Evolutionary conservation across 2,888 invertebrate genomes (phyloP).

Genomic region (Anagyrus pseudococci): DNA sequence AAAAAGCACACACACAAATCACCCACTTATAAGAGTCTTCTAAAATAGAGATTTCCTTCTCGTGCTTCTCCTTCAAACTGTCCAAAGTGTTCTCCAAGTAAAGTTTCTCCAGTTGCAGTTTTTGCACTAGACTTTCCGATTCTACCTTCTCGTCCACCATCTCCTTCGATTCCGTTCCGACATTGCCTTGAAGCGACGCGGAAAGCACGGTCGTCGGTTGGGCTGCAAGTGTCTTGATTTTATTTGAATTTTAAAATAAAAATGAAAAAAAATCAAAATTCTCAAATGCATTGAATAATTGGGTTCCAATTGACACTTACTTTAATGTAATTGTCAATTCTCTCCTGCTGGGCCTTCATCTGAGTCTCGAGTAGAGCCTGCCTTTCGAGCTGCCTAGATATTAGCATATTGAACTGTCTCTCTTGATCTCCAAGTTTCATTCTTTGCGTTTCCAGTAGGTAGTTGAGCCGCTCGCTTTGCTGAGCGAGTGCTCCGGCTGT

Average conservation of each 20-base stretch:
- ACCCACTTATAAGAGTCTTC: slow-evolving; percentile 54
- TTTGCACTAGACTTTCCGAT: slow-evolving; percentile 45
- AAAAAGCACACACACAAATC: slow-evolving; percentile 3
- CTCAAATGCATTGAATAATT: background rate
- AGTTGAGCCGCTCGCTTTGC: slow-evolving; percentile 51
- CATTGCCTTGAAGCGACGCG: slow-evolving; percentile 3
- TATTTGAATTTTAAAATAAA: background rate
- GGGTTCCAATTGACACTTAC: slow-evolving; percentile 47
- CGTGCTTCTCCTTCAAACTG: slow-evolving; percentile 51
- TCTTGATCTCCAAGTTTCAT: slow-evolving; percentile 49
- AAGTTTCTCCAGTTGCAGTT: slow-evolving; percentile 51
- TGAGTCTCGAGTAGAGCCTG: slow-evolving; percentile 53
- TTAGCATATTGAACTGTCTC: slow-evolving; percentile 51
- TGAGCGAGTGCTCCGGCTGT: slow-evolving; percentile 49
- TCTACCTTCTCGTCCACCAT: slow-evolving; percentile 39
- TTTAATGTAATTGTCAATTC: slow-evolving; percentile 53
- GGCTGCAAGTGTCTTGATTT: slow-evolving; percentile 49
- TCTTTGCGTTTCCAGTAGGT: slow-evolving; percentile 48
- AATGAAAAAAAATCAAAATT: slow-evolving; percentile 7
- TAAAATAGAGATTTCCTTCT: slow-evolving; percentile 52
- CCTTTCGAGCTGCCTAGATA: slow-evolving; percentile 52
- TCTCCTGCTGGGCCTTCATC: slow-evolving; percentile 54
- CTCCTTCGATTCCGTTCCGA: slow-evolving; percentile 17
- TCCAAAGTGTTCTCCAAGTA: slow-evolving; percentile 51
- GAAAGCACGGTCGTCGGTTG: slow-evolving; percentile 46